Percentiles rank a stretch among this genome's conserved stretches.
phyloP scores from a whole-genome alignment of 2,888 invertebrate species.

The Megalurothrips usitatus region DNA sequence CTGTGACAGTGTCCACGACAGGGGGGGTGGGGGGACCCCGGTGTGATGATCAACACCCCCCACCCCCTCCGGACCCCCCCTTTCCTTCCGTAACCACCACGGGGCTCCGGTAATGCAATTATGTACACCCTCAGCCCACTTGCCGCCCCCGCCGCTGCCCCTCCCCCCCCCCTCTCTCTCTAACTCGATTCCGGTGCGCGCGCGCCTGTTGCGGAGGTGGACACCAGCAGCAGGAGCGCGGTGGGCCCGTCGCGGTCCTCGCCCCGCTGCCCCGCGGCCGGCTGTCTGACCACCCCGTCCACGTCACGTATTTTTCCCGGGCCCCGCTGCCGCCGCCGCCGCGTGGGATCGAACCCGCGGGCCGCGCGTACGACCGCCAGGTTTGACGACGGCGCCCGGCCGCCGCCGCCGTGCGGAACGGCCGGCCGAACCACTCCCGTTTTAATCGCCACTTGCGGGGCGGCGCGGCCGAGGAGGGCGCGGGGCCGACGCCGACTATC shows the following conservation, averaged over 20 bases:
- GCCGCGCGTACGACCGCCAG: too few species aligned
- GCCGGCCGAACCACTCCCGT: neutral
- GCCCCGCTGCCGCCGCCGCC: too few species aligned
- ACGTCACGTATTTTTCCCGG: too few species aligned
- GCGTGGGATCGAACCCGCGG: too few species aligned
- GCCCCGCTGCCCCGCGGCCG: neutral
- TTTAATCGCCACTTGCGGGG: neutral
- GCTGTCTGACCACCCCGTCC: neutral
- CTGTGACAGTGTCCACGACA: too few species aligned
- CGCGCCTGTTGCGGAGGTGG: constrained; percentile 1
- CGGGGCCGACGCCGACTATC: neutral
- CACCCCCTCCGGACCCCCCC: too few species aligned
- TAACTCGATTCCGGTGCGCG: neutral
- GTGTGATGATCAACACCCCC: too few species aligned
- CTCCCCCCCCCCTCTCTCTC: neutral
- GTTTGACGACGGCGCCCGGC: neutral
- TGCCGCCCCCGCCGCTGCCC: neutral
- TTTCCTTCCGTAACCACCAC: too few species aligned
- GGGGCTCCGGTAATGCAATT: neutral
- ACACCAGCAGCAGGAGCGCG: neutral
- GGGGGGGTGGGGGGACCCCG: too few species aligned
- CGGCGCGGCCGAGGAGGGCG: neutral
- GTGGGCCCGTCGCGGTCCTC: neutral
- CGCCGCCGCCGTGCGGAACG: neutral
- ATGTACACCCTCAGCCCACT: neutral